Evolutionary conservation across 2,797 vertebrate species (phyloP).

Genomic region (Galaxias olidus): DNA sequence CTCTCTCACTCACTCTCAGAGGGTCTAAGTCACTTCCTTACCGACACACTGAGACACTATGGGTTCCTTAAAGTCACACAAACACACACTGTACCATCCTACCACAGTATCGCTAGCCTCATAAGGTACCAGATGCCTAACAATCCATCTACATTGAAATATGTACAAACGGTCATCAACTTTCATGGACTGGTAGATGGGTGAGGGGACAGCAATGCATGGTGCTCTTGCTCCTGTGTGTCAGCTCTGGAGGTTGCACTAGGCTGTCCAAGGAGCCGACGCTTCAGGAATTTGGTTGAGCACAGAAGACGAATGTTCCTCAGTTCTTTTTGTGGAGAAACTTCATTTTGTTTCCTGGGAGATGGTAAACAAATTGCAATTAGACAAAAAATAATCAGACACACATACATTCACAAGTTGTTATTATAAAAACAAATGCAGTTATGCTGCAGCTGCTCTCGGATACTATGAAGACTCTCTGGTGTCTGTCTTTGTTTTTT

Average conservation of each 20-base stretch:
- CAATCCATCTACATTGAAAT: constrained; percentile 80
- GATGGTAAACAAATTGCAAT: constrained; percentile 29
- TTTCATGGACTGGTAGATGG: constrained; percentile 20
- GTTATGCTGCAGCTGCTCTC: too few relatives aligned
- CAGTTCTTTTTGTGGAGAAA: constrained; percentile 99
- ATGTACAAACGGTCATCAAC: constrained; percentile 81
- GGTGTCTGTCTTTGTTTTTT: neutral
- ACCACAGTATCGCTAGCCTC: constrained; percentile 65
- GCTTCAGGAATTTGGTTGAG: constrained; percentile 28
- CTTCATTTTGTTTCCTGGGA: constrained; percentile 97
- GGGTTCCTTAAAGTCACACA: constrained; percentile 85
- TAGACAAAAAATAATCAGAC: neutral
- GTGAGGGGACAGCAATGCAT: constrained; percentile 35
- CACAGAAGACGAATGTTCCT: constrained; percentile 46
- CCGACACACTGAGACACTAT: constrained; percentile 77
- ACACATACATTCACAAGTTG: neutral
- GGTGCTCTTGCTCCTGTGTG: constrained; percentile 33
- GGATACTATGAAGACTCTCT: too few relatives aligned
- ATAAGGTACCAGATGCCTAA: constrained; percentile 83
- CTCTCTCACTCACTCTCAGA: constrained; percentile 51
- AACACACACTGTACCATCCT: constrained; percentile 83
- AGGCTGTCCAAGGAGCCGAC: constrained; percentile 27
- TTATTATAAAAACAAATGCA: neutral
- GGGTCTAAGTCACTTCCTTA: constrained; percentile 39
- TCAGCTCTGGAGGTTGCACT: constrained; percentile 38